Evolutionary conservation across 2,888 invertebrate species (phyloP).

Genomic region (Cepaea hortensis): DNA sequence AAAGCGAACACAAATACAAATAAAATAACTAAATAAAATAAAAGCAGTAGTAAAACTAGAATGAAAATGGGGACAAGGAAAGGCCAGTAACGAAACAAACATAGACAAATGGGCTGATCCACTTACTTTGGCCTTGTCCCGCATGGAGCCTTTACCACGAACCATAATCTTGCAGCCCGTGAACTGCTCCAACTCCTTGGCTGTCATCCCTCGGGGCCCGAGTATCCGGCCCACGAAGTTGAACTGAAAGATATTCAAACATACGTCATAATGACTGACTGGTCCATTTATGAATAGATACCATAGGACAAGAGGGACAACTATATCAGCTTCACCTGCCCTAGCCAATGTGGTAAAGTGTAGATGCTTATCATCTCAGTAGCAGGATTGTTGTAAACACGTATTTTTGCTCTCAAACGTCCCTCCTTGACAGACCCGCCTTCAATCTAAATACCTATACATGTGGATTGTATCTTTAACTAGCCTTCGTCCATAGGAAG

Average conservation of each 20-base stretch:
- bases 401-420: no score
- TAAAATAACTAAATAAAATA: no score
- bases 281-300: neutral
- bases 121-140: constrained; percentile 98
- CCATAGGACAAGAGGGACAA: no score
- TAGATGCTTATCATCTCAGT: no score
- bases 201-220: constrained; percentile 99
- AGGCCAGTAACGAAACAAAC: neutral
- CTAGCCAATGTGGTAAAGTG: no score
- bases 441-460: no score
- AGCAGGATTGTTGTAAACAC: no score
- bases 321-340: no score
- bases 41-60: neutral
- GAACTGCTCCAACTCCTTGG: constrained; percentile 99
- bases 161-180: constrained; percentile 99
- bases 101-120: neutral
- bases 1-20: no score
- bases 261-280: neutral
- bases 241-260: constrained; percentile 85
- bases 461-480: no score
- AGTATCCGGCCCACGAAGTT: constrained; percentile 99
- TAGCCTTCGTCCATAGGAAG: no score
- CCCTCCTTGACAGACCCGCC: no score
- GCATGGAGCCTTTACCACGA: constrained; percentile 98
- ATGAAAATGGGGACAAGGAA: neutral